Percentiles rank a stretch among this genome's conserved stretches.
Conservation (phyloP, 2,113 vertebrate genomes). For the Pipa parva region DNA sequence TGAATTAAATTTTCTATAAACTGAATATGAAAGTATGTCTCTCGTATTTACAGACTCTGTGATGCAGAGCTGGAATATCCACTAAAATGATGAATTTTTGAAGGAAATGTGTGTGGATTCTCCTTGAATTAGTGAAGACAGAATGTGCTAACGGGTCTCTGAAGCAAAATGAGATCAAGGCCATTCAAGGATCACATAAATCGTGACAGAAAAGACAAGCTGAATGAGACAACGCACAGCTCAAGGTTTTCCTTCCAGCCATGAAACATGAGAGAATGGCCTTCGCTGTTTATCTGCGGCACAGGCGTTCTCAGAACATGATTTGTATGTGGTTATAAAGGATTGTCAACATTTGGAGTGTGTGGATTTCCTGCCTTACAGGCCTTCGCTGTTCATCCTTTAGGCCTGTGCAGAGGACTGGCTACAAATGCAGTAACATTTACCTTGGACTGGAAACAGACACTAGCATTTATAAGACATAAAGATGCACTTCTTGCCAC, state of each 20-base stretch:
- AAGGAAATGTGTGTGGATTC: neutral
- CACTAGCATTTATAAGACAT: conserved; percentile 27
- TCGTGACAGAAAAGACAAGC: neutral
- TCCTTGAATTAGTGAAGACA: conserved; percentile 24
- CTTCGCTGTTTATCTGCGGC: conserved; percentile 13
- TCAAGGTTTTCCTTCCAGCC: conserved; percentile 17
- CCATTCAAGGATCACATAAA: conserved; percentile 22
- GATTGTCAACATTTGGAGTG: conserved; percentile 1
- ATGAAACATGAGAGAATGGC: conserved; percentile 33
- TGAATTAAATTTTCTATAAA: too few relatives aligned
- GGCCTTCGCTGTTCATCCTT: conserved; percentile 12
- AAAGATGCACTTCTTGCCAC: conserved; percentile 29
- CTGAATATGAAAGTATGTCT: too few relatives aligned
- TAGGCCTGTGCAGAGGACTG: neutral
- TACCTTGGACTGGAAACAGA: conserved; percentile 29
- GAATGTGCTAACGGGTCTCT: conserved; percentile 31
- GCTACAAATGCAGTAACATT: conserved; percentile 27
- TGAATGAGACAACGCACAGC: neutral
- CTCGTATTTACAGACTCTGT: too few relatives aligned
- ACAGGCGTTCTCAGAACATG: neutral
- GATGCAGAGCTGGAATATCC: too few relatives aligned
- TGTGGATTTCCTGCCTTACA: conserved; percentile 14
- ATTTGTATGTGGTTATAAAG: conserved; percentile 4
- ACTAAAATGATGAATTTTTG: conserved; percentile 13
- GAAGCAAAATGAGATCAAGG: conserved; percentile 22